Base-by-base conservation (phyloP, 1,140 invertebrate species). In the Lutraria rhynchaena region DNA sequence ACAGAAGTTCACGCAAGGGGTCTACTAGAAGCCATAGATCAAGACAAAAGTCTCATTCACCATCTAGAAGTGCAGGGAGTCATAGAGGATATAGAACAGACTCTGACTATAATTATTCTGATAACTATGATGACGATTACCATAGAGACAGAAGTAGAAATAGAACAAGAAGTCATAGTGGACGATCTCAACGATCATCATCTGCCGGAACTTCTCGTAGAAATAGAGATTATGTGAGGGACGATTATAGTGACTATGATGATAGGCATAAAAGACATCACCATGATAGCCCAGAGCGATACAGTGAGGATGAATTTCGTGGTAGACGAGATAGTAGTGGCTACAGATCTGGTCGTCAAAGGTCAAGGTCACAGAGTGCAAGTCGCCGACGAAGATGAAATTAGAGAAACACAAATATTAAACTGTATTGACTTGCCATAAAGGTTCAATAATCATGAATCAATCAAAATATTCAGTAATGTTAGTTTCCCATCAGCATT, bases 331-430 rank as follows among this genome's bases (percentile, higher is more conserved):
- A 77, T 63, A 65, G 61, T 77, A 15, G 33, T n/a, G 22, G 75
- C 41, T 46, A 57, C 41, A 77, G 61, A 63, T 67, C 75, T n/a
- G 75, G 75, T 55, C 63, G 46, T 15, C 75, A 77, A 29, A 77
- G 75, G 61, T 77, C 75, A 77, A 67, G 75, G 75, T 63, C 75
- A 67, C 60, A 67, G 7, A 65, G 60, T 41, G 41, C 58, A 7
- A 46, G 75, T 17, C 65, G 75, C 31, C n/a, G 61, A 35, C 58
- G 46, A 27, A 77, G 75, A 77, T 65, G 67, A 46, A 60, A n/a
- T 27, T 41, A 35, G n/a, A 27, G 29, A 41, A n/a, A n/a, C n/a
- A n/a, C n/a, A n/a, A n/a, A n/a, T n/a, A n/a, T n/a, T n/a, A n/a
- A n/a, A n/a, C n/a, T n/a, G n/a, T n/a, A n/a, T n/a, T n/a, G n/a